Base-by-base conservation (phyloP, 2,113 vertebrate species). In the Arothron firmamentum region DNA sequence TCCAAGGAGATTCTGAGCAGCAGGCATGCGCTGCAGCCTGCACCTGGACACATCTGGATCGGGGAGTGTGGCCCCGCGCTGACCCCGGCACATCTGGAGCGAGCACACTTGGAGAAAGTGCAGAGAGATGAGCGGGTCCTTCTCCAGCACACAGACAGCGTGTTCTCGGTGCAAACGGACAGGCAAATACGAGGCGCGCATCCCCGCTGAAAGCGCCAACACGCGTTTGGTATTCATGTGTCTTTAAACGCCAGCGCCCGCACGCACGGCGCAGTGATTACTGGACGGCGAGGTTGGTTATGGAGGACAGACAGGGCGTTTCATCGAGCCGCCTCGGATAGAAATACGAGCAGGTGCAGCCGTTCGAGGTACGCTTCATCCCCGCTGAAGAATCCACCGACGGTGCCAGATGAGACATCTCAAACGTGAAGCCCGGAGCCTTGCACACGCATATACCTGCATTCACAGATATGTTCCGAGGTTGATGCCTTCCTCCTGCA, bases 311-410 rank as follows among this genome's bases (percentile, higher is more conserved):
- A 67, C 57, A 28, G 25, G 6, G 59, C 57, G 62, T 82, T 88
- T 86, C 84, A 81, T 85, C 53, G 51, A 66, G 56, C 68, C 55
- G 72, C 75, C 83, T 76, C 53, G 10, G 55, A 59, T 51, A 80
- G 82, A 80, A 87, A 89, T 69, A 72, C 67, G 67, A 83, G 61
- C 84, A 81, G 76, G 72, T 81, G 67, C 68, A 62, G 81, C 62
- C 80, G 78, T 72, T 55, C 57, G 60, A 78, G 50, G 51, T 23
- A 25, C 76, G 78, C 56, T 60, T 81, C 54, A 58, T 75, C 72
- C 65, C 79, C 78, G 66, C 65, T 75, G 66, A 69, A 57, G 78
- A 77, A 52, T 49, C 58, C 45, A 14, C 42, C 46, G 34, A 65
- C 64, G 17, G 65, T 16, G 43, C 46, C 14, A 52, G 56, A 60